These are phyloP conservation scores for Drosophila trapezifrons DNA, from an alignment of 1,140 invertebrate species.

Conservation along the genomic window DNA sequence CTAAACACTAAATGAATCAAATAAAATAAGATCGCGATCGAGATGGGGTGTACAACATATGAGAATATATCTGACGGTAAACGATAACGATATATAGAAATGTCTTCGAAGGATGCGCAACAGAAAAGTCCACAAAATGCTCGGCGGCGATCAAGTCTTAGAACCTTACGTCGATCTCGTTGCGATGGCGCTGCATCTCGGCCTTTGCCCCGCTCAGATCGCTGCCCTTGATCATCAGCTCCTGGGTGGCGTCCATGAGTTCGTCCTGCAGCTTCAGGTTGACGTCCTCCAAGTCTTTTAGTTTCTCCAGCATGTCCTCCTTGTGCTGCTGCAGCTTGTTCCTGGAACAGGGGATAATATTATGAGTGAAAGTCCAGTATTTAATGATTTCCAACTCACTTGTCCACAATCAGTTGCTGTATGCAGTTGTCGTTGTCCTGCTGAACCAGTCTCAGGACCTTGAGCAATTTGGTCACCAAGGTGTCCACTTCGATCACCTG, in stretches of 20 bases:
- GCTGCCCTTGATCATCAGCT: constrained; percentile 85
- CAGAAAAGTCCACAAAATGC: constrained; percentile 40
- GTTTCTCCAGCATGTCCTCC: constrained; percentile 84
- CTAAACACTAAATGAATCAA: constrained; percentile 53
- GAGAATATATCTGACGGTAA: constrained; percentile 64
- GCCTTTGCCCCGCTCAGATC: constrained; percentile 85
- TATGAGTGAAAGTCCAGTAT: background rate
- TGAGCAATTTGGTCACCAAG: constrained; percentile 89
- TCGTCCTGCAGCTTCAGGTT: constrained; percentile 85
- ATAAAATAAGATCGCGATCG: constrained; percentile 51
- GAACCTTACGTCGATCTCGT: constrained; percentile 85
- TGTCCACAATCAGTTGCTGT: constrained; percentile 85
- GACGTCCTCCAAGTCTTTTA: constrained; percentile 85
- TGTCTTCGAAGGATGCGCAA: constrained; percentile 77
- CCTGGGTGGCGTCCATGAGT: constrained; percentile 85
- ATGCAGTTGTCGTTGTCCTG: constrained; percentile 88
- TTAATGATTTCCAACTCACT: constrained; percentile 66
- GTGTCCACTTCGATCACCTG: constrained; percentile 91
- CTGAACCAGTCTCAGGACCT: constrained; percentile 90
- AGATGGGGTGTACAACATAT: constrained; percentile 59
- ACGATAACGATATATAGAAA: constrained; percentile 75
- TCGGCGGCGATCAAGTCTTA: constrained; percentile 47
- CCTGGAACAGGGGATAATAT: constrained; percentile 23
- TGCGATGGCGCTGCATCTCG: constrained; percentile 85
- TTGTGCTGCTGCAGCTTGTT: constrained; percentile 84